Evolutionary conservation across 2,888 invertebrate species (phyloP), one percentile per base, ranked within the genome.

Genomic region (Stegophylla sp.): DNA sequence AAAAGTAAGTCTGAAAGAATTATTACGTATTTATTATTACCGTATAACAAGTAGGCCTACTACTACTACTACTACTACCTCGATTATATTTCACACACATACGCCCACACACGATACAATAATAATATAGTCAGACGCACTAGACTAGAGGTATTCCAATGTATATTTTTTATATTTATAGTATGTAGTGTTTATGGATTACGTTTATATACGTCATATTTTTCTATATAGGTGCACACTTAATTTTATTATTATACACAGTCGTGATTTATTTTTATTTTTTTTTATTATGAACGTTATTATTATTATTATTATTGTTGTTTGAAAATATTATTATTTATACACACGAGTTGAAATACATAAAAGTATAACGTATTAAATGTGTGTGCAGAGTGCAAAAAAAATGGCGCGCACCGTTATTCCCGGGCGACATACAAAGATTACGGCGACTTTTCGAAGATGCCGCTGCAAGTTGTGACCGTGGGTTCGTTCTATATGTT

Each of bases 401-500:
- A 88, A 92, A 93, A 88, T 94, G 94, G 94, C 91, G 92, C 85
- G 93, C 93, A 86, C 93, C 93, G 85, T 90, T 93, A 88, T 91
- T 92, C 89, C 90, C 91, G 85, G 91, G 92, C 86, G 92, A 92
- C 89, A 92, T 93, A 86, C 92, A 92, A 86, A 92, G 91, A 88
- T 89, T 92, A 87, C 90, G 91, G 88, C 90, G 91, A 87, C 90
- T 92, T 88, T 93, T 92, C 89, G 93, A 91, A 91, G 93, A 91
- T 84, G 90, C 91, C 26, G 82, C 83, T 43, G 61, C 82, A 85
- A 89, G 89, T 72, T 79, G 82, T 82, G 82, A 82, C 73, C 75
- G 81, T 53, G 83, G 83, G 82, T 84, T 82, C 82, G 84, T 83
- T 73, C 72, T 34, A 28, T 34, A 28, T 59, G 45, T 53, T 26